Conservation (phyloP, 2,113 vertebrate species). For the Ornithorhynchus anatinus region DNA sequence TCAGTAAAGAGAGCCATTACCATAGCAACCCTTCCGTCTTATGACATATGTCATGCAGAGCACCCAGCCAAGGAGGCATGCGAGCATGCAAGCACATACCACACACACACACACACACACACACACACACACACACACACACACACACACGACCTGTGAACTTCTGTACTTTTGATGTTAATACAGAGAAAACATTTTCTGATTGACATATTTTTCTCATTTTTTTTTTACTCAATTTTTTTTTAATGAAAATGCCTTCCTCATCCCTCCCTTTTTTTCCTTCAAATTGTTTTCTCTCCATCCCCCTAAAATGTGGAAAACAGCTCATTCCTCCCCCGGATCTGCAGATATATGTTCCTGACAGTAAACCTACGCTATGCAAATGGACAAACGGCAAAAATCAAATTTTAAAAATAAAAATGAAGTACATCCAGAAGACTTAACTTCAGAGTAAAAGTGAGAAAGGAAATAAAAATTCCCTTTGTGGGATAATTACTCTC, state of each 20-base stretch:
- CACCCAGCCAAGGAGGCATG: constrained; percentile 24
- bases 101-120: constrained; percentile 49
- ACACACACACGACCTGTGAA: constrained; percentile 52
- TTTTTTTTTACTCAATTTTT: constrained; percentile 31
- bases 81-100: background rate
- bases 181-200: constrained; percentile 37
- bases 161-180: constrained; percentile 32
- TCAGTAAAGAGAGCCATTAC: constrained; percentile 46
- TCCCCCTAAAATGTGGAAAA: constrained; percentile 56
- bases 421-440: constrained; percentile 31
- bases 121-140: constrained; percentile 54
- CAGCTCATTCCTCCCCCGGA: constrained; percentile 35
- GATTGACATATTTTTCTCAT: constrained; percentile 42
- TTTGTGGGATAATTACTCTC: constrained; percentile 26
- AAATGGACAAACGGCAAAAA: constrained; percentile 60
- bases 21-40: constrained; percentile 46
- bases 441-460: constrained; percentile 25
- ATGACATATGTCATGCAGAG: constrained; percentile 42
- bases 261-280: constrained; percentile 41
- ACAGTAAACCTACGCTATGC: constrained; percentile 58
- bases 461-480: constrained; percentile 31
- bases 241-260: constrained; percentile 36
- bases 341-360: constrained; percentile 49
- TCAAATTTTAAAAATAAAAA: constrained; percentile 33
- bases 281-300: constrained; percentile 55